Conservation (phyloP, 2,888 invertebrate genomes). For the Meta bourneti region DNA sequence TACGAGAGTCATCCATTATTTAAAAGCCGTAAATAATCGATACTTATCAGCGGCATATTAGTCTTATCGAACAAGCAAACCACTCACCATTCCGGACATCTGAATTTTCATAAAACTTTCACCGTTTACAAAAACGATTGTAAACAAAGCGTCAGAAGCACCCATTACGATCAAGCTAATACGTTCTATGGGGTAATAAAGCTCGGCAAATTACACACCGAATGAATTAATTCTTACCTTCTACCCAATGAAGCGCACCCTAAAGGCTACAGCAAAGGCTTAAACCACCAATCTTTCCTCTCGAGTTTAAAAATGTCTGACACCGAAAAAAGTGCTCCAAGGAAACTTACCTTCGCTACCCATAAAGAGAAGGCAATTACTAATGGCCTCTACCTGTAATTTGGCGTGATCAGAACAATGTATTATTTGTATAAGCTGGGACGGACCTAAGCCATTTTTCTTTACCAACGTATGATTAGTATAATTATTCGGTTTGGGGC, state of each 20-base stretch:
- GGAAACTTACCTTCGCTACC: neutral
- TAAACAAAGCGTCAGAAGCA: constrained; percentile 28
- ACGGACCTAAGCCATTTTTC: constrained; percentile 49
- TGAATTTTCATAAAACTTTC: constrained; percentile 12
- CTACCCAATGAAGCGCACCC: neutral
- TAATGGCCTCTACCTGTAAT: constrained; percentile 36
- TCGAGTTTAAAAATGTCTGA: constrained; percentile 1
- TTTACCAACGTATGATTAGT: constrained; percentile 53
- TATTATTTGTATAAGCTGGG: constrained; percentile 60
- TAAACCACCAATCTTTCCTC: constrained; percentile 23
- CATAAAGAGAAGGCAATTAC: constrained; percentile 11
- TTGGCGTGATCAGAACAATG: constrained; percentile 46
- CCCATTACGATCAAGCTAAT: neutral
- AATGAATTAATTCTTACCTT: constrained; percentile 31
- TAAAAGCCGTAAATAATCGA: neutral
- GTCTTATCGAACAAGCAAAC: neutral
- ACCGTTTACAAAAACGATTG: neutral
- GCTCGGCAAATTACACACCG: constrained; percentile 43
- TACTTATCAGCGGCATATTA: neutral
- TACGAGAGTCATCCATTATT: neutral
- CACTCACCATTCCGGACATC: neutral
- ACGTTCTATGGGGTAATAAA: constrained; percentile 25
- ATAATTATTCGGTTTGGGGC: constrained; percentile 32
- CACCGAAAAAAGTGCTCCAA: neutral
- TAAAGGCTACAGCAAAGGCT: constrained; percentile 3